Evolutionary conservation across 2,113 vertebrate species (phyloP), one percentile per base, ranked within the genome.

Genomic region (Capreolus pygargus): DNA sequence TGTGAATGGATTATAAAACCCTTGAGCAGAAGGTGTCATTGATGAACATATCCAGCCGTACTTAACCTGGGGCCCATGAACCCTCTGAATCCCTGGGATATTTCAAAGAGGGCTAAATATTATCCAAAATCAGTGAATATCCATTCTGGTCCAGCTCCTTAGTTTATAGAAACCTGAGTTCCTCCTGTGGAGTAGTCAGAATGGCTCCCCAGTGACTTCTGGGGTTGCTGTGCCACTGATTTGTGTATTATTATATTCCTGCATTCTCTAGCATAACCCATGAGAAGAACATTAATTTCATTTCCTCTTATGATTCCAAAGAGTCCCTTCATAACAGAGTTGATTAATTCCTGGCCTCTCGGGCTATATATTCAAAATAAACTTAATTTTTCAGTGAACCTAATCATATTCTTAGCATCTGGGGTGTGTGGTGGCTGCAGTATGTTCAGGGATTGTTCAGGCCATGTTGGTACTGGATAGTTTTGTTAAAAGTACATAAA

Each of bases 171-270:
- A 60, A 43, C 27, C 28, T 0, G 2, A 25, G 4, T 27, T 39
- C 67, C 19, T 64, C 2, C 7, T 14, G 1, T 21, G 23, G 25
- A 33, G 1, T 6, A n/a, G 14, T 45, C 14, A 43, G 87, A 12
- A 16, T 30, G 10, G 19, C 27, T 47, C n/a, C 30, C 61, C 4
- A 6, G 19, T 6, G 30, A 17, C 25, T 8, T 21, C n/a, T 36
- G 36, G 25, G 54, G 30, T 25, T 9, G 14, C 5, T 2, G 0
- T 9, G 47, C 52, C 30, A 1, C 23, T 27, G 54, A 28, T 16
- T 7, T 21, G 13, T 1, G 0, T 54, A 1, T 60, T 23, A 4
- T 64, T 60, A 5, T 52, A 43, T 52, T 28, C 28, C 36, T 30
- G 39, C 23, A 7, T 61, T 76, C 61, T 92, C 82, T 9, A 61